Evolutionary conservation across 2,113 vertebrate genomes (phyloP), one percentile per base, ranked within the genome.

Genomic region (Larimichthys polyactis): DNA sequence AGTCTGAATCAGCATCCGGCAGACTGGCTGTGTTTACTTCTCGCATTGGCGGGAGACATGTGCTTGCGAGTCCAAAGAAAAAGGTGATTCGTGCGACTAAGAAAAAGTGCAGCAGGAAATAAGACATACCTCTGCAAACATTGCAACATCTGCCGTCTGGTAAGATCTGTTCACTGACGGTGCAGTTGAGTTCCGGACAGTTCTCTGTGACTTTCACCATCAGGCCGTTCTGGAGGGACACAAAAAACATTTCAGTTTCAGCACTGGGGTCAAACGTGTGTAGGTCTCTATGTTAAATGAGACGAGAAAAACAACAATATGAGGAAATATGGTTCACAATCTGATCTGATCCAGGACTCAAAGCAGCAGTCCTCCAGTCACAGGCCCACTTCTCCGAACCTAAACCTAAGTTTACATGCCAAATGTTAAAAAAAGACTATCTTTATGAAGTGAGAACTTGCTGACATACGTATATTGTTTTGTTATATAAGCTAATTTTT

Each of bases 141-240:
- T 94, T 96, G 92, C 98, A 99, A 76, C 98, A 99, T n/a, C 97
- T 95, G 87, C 96, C 96, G 85, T 99, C 97, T 0, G 97, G 97
- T 66, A 99, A 88, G 79, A 99, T 91, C 3, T 96, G 96, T 15
- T 99, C 97, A 40, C 85, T 84, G 74, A 94, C 75, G 1, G 96
- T 96, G 92, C 98, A 99, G 96, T 99, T 98, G 88, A 99, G 85
- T 6, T 95, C 92, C 0, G 96, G 96, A 79, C 98, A 99, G 0
- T 85, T 91, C 90, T 97, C 97, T 10, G 95, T 94, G 20, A 98
- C 95, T 93, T 95, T 96, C 71, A 96, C 92, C 94, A 97, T 94
- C 89, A 97, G 91, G 87, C 97, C 97, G 48, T 95, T 96, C 97
- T 99, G 94, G 22, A 94, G 93, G 43, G 49, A 84, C 16, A 81